A percentile compares a stretch with the other conserved stretches of the same genome.
Evolutionary conservation across 2,113 vertebrate genomes (phyloP).

Genomic region (Tachuris rubrigastra): DNA sequence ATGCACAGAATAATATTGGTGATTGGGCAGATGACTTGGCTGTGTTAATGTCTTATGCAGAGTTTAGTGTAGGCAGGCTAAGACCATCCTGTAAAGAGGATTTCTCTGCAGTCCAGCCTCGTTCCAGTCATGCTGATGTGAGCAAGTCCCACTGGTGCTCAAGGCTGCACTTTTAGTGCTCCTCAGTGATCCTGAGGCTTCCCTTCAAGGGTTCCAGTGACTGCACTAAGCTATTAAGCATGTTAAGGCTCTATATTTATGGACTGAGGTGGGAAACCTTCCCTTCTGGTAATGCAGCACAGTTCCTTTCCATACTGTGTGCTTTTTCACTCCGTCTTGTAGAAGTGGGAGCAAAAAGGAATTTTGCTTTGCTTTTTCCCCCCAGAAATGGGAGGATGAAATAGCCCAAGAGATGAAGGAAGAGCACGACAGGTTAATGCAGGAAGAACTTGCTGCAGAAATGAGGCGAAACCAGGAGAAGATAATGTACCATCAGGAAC

Average conservation of each 20-base stretch:
- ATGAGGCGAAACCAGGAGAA: slow-evolving; percentile 72
- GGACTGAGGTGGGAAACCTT: background rate
- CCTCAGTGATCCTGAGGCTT: background rate
- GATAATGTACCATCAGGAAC: slow-evolving; percentile 77
- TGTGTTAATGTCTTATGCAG: background rate
- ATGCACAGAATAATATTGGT: rapidly evolving
- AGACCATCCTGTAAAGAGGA: background rate
- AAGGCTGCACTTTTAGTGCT: background rate
- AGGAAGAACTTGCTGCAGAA: slow-evolving; percentile 75
- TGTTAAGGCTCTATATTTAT: background rate
- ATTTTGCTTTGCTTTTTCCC: background rate
- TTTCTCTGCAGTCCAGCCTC: background rate
- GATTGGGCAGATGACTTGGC: background rate
- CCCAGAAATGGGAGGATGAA: slow-evolving; percentile 84
- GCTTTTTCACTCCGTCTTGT: background rate
- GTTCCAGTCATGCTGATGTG: rapidly evolving
- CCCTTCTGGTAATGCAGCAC: background rate
- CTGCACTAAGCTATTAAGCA: background rate
- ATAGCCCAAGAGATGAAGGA: slow-evolving; percentile 76
- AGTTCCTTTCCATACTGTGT: background rate
- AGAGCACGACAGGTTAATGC: slow-evolving; percentile 63
- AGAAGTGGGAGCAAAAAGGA: background rate
- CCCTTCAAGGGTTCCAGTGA: background rate
- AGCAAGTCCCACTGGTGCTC: background rate
- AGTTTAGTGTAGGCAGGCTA: background rate